Evolutionary conservation across 2,797 vertebrate genomes (phyloP).

Genomic region (Sebastes elongatus): DNA sequence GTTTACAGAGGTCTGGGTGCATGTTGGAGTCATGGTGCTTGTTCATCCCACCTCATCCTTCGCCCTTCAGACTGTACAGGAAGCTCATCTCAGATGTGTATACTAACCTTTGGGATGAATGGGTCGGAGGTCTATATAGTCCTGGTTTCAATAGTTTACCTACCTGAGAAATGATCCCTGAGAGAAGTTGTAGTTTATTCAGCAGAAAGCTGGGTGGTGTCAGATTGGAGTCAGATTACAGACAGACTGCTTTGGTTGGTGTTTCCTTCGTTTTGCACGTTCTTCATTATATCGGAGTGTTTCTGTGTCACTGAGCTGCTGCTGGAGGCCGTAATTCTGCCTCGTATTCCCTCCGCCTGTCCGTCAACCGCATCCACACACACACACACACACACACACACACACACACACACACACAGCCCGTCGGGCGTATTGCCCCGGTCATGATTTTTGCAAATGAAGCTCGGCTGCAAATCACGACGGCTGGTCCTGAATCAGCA

Average conservation of each 20-base stretch:
- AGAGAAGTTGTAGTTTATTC: not conserved
- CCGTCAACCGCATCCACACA: conserved; percentile 14
- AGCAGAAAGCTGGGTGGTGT: not conserved
- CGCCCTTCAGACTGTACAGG: too few relatives aligned
- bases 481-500: conserved; percentile 75
- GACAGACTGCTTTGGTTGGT: not conserved
- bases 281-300: conserved; percentile 40
- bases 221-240: not conserved
- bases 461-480: conserved; percentile 73
- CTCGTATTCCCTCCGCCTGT: conserved; percentile 29
- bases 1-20: too few relatives aligned
- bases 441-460: conserved; percentile 80
- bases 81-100: too few relatives aligned
- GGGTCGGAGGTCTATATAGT: not conserved
- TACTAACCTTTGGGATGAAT: too few relatives aligned
- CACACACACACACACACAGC: not conserved
- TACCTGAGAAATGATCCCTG: not conserved
- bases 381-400: not conserved
- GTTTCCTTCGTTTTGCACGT: conserved; percentile 21
- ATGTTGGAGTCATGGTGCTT: too few relatives aligned
- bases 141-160: not conserved
- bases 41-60: too few relatives aligned
- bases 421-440: conserved; percentile 57
- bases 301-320: conserved; percentile 21
- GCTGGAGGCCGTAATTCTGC: conserved; percentile 44